These are phyloP conservation scores for Hippocampus mohnikei DNA, from an alignment of 2,113 vertebrate species.

Conservation along the genomic window DNA sequence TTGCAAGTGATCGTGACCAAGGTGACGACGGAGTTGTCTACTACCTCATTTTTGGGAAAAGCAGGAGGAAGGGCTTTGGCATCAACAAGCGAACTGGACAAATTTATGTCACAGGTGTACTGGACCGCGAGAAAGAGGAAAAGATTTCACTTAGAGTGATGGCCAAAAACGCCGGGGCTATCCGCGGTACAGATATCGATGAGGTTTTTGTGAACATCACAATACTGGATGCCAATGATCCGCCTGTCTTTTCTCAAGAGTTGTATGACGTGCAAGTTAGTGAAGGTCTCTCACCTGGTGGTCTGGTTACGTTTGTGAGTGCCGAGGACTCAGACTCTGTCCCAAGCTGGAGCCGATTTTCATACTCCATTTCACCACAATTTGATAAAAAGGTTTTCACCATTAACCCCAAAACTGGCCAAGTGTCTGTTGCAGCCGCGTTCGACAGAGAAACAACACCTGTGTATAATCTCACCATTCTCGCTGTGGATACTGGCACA, in stretches of 20 bases:
- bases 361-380: constrained; percentile 84
- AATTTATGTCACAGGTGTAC: constrained; percentile 84
- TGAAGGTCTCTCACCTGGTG: constrained; percentile 85
- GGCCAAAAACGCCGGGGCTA: constrained; percentile 91
- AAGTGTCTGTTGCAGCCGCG: constrained; percentile 87
- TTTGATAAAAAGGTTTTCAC: constrained; percentile 84
- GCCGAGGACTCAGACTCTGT: constrained; percentile 95
- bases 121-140: constrained; percentile 95
- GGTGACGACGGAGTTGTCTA: constrained; percentile 89
- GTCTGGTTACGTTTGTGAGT: constrained; percentile 91
- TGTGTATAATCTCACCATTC: constrained; percentile 85
- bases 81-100: constrained; percentile 86
- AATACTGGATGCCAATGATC: constrained; percentile 92
- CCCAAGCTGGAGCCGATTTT: constrained; percentile 96
- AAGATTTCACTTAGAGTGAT: constrained; percentile 87
- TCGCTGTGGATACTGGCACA: constrained; percentile 86
- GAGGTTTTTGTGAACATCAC: constrained; percentile 94
- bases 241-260: constrained; percentile 85
- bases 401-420: constrained; percentile 90
- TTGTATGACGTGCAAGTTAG: constrained; percentile 86
- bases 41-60: constrained; percentile 91
- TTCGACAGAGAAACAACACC: constrained; percentile 87
- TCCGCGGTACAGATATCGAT: constrained; percentile 90
- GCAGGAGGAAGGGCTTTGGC: constrained; percentile 88
- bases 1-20: constrained; percentile 95